Conservation (phyloP, 2,888 invertebrate genomes). For the Synanthedon myopaeformis region DNA sequence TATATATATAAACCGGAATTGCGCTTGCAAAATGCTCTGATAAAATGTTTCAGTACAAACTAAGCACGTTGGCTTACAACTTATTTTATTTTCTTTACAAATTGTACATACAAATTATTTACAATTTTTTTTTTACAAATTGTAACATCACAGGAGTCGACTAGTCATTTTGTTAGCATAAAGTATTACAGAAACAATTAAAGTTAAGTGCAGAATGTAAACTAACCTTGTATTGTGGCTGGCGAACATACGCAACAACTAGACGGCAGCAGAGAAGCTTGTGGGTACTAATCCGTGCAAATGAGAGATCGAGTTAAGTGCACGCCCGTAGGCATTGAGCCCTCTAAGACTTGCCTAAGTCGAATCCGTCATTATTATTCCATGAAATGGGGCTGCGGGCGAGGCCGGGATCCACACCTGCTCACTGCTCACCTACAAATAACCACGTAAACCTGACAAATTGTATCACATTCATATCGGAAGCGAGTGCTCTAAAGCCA, state of each 20-base stretch:
- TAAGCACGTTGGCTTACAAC: too few species aligned
- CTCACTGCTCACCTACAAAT: conserved; percentile 45
- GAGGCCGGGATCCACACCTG: conserved; percentile 41
- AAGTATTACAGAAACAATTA: too few species aligned
- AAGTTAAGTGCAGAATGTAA: background rate
- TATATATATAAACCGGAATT: too few species aligned
- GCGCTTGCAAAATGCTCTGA: too few species aligned
- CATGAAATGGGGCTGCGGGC: conserved; percentile 33
- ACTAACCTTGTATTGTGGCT: background rate
- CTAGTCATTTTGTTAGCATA: too few species aligned
- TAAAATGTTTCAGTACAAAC: too few species aligned
- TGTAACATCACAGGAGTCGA: too few species aligned
- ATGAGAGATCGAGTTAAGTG: conserved; percentile 18
- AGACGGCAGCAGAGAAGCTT: too few species aligned
- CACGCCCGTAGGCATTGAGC: conserved; percentile 5
- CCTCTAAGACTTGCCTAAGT: conserved; percentile 49
- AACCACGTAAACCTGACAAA: conserved; percentile 64
- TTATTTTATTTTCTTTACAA: too few species aligned
- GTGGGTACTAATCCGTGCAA: conserved; percentile 23
- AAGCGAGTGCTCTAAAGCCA: conserved; percentile 29
- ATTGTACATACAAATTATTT: too few species aligned
- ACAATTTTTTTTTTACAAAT: too few species aligned
- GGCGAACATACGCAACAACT: too few species aligned
- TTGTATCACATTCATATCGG: conserved; percentile 61
- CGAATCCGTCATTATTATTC: conserved; percentile 62